Conservation (phyloP, 2,113 vertebrate species). For the Synodontis membranacea region DNA sequence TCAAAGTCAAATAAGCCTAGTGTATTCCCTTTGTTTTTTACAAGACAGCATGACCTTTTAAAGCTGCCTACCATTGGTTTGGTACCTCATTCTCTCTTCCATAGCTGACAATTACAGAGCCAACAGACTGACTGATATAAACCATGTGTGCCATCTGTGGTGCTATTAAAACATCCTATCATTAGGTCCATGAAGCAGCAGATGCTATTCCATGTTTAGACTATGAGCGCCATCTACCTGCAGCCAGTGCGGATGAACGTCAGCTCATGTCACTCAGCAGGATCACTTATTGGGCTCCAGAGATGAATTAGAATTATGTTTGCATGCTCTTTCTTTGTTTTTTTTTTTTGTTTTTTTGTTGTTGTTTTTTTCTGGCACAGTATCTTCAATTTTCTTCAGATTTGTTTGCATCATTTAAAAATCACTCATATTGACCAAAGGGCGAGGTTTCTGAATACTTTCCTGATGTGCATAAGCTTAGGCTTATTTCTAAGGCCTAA, state of each 20-base stretch:
- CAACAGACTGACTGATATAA: neutral
- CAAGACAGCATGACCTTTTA: constrained; percentile 12
- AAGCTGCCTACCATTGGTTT: neutral
- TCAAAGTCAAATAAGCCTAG: neutral
- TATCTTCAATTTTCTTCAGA: neutral
- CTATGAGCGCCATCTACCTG: constrained; percentile 39
- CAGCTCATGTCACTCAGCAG: neutral
- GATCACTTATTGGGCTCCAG: neutral
- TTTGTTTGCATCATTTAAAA: neutral
- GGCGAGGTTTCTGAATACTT: neutral
- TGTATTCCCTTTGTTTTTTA: neutral
- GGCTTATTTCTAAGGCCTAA: neutral
- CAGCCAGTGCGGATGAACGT: neutral
- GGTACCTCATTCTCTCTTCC: neutral
- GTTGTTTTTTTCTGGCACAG: neutral
- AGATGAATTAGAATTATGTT: neutral
- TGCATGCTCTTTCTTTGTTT: neutral
- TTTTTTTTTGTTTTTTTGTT: neutral
- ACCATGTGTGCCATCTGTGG: constrained; percentile 21
- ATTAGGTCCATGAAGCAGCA: neutral
- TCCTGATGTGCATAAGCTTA: neutral
- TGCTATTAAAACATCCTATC: neutral
- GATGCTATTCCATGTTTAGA: neutral
- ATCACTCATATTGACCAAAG: neutral
- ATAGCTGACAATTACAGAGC: neutral